A percentile compares a stretch with the other conserved stretches of the same genome.
Conservation (phyloP, 1,140 invertebrate genomes). For the Drosophila pruinosa region DNA sequence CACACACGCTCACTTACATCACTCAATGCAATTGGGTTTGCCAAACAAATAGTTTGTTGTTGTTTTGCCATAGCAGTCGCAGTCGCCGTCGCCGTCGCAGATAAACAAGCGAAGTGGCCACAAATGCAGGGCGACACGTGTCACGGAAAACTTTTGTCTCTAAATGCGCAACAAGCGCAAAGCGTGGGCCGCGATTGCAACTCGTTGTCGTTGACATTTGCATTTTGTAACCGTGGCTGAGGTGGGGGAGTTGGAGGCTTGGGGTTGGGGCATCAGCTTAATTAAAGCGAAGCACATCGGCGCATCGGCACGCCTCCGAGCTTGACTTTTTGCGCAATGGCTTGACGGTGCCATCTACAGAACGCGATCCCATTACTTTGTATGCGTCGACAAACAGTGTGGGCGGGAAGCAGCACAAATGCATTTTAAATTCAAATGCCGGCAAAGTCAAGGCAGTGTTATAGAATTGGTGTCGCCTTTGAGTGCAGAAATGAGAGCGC, state of each 20-base stretch:
- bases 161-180: constrained; percentile 61
- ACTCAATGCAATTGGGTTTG: constrained; percentile 53
- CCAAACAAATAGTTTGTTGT: constrained; percentile 59
- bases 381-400: no score
- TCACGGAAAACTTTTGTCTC: constrained; percentile 45
- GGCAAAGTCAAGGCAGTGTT: constrained; percentile 56
- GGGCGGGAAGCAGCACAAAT: constrained; percentile 62
- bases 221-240: constrained; percentile 34
- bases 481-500: neutral
- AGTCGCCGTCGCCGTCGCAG: constrained; percentile 13
- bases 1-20: constrained; percentile 53
- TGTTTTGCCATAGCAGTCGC: constrained; percentile 5
- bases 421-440: constrained; percentile 65
- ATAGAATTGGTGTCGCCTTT: neutral
- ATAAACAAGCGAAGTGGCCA: constrained; percentile 22
- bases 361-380: constrained; percentile 12
- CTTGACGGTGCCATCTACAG: constrained; percentile 2
- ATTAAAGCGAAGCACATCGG: constrained; percentile 63
- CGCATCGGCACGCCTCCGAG: constrained; percentile 62
- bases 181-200: constrained; percentile 22
- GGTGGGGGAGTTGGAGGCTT: neutral
- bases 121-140: constrained; percentile 37
- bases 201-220: constrained; percentile 58
- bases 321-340: constrained; percentile 33
- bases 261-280: constrained; percentile 37